Evolutionary conservation across 2,113 vertebrate genomes (phyloP).

Genomic region (Grantiella picta): DNA sequence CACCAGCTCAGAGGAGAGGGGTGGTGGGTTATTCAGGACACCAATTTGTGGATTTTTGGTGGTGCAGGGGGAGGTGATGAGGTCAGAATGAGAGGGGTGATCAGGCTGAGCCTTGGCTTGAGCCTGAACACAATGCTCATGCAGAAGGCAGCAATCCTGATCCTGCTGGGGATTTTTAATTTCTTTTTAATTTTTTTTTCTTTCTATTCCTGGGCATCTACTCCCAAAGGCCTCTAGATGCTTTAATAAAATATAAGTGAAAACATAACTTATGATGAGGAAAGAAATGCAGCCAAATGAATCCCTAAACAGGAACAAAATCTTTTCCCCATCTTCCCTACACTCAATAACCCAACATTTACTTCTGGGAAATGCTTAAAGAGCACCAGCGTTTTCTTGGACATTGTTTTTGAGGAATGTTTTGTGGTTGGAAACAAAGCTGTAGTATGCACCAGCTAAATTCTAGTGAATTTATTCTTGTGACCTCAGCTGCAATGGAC

Average conservation of each 20-base stretch:
- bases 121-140: background rate
- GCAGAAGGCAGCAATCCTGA: background rate
- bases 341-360: background rate
- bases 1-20: background rate
- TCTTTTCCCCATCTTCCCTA: background rate
- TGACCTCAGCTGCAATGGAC: slow-evolving; percentile 6
- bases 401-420: slow-evolving; percentile 7
- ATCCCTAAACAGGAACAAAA: background rate
- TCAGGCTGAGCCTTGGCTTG: background rate
- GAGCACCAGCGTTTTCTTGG: background rate
- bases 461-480: background rate
- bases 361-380: background rate
- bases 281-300: slow-evolving; percentile 8
- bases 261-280: background rate
- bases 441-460: background rate
- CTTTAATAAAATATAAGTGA: slow-evolving; percentile 35
- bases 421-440: slow-evolving; percentile 19
- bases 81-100: background rate
- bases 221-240: background rate
- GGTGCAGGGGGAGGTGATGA: fast-evolving
- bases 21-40: background rate
- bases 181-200: background rate
- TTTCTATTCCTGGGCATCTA: background rate
- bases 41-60: fast-evolving
- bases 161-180: background rate